Conservation (phyloP, 2,113 vertebrate genomes). For the Cinclus cinclus region DNA sequence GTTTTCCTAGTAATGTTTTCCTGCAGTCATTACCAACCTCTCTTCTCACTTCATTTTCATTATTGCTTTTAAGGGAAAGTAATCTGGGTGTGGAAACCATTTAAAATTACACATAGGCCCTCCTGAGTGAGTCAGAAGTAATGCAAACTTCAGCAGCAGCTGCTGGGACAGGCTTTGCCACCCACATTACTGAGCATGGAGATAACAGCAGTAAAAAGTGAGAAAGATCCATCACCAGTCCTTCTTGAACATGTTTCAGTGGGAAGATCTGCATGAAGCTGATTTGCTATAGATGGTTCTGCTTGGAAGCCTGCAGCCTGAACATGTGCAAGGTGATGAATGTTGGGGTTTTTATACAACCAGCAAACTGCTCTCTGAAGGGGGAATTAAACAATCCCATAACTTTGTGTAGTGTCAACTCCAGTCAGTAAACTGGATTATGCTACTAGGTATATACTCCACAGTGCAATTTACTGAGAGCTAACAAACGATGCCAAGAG, state of each 20-base stretch:
- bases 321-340: neutral
- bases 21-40: neutral
- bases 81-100: slow-evolving; percentile 44
- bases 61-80: slow-evolving; percentile 25
- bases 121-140: slow-evolving; percentile 73
- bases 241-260: neutral
- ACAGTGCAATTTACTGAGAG: neutral
- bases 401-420: neutral
- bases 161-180: slow-evolving; percentile 52
- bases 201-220: neutral
- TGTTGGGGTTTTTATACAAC: neutral
- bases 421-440: neutral
- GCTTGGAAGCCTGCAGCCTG: neutral
- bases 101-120: slow-evolving; percentile 60
- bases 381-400: neutral
- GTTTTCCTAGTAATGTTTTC: neutral
- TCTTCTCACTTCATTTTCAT: neutral
- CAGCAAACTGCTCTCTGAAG: neutral
- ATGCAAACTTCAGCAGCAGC: slow-evolving; percentile 58
- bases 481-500: neutral
- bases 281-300: neutral
- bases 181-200: neutral
- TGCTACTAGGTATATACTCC: neutral
- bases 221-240: neutral
- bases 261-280: neutral